These are phyloP conservation scores for Platyrinchus mystaceus DNA, from an alignment of 2,797 vertebrate species.

Conservation along the genomic window DNA sequence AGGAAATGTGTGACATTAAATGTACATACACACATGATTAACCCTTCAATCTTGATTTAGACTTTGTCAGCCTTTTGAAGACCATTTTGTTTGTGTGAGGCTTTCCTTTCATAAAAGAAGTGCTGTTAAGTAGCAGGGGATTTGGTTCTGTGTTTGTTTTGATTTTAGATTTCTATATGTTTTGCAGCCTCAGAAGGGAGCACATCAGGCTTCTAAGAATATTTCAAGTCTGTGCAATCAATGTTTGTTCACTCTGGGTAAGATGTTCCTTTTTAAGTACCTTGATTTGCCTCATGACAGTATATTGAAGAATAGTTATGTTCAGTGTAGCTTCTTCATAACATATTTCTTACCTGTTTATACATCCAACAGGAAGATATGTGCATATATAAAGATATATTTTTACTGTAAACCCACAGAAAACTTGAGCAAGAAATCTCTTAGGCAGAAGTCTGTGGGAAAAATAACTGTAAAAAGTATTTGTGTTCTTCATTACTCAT, in stretches of 20 bases:
- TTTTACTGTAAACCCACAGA: background rate
- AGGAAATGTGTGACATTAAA: background rate
- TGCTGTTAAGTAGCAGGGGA: background rate
- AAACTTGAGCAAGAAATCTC: background rate
- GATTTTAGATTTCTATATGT: background rate
- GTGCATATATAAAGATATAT: background rate
- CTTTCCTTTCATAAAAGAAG: background rate
- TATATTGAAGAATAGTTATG: background rate
- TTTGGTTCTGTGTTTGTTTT: background rate
- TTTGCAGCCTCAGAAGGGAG: background rate
- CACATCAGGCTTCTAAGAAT: background rate
- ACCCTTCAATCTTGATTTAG: background rate
- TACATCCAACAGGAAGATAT: background rate
- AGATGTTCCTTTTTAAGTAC: background rate
- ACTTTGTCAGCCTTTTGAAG: background rate
- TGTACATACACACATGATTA: background rate
- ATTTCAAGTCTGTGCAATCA: background rate
- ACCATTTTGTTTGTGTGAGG: background rate
- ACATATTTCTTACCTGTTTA: background rate
- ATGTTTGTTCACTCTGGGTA: background rate
- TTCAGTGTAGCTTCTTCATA: background rate
- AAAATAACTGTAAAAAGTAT: background rate
- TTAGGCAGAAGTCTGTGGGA: background rate
- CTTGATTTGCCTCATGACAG: background rate
- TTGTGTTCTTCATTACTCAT: too few species aligned